These are phyloP conservation scores for Sebastes itinus DNA, from an alignment of 2,797 vertebrate species.

Conservation along the genomic window DNA sequence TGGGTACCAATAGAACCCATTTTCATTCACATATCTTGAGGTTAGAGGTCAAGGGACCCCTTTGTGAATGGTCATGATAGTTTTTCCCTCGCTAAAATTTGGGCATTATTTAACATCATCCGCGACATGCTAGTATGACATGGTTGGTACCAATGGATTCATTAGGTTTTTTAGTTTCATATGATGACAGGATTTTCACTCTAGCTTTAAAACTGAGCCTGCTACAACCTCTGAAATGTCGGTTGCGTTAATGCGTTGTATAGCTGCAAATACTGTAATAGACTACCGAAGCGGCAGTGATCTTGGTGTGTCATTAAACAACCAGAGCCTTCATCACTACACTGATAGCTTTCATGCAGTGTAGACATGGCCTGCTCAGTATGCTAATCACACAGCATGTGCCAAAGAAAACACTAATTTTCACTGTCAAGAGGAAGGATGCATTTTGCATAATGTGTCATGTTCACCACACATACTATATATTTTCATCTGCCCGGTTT, in stretches of 20 bases:
- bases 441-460: neutral
- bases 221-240: rapidly evolving
- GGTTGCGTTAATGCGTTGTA: neutral
- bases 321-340: neutral
- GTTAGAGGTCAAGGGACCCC: too few species aligned
- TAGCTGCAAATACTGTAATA: neutral
- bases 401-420: conserved; percentile 1
- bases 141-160: too few species aligned
- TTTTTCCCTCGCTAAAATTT: too few species aligned
- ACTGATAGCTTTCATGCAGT: neutral
- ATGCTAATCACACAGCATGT: conserved; percentile 23
- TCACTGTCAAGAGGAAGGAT: neutral
- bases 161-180: too few species aligned
- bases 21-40: rapidly evolving
- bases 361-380: neutral
- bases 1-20: too few species aligned
- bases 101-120: too few species aligned
- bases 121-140: too few species aligned
- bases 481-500: neutral
- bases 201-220: too few species aligned
- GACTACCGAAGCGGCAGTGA: neutral
- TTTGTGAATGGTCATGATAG: rapidly evolving
- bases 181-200: too few species aligned
- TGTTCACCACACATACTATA: neutral
- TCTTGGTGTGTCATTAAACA: neutral